Conservation (phyloP, 2,888 invertebrate genomes). For the Ethmia dodecea region DNA sequence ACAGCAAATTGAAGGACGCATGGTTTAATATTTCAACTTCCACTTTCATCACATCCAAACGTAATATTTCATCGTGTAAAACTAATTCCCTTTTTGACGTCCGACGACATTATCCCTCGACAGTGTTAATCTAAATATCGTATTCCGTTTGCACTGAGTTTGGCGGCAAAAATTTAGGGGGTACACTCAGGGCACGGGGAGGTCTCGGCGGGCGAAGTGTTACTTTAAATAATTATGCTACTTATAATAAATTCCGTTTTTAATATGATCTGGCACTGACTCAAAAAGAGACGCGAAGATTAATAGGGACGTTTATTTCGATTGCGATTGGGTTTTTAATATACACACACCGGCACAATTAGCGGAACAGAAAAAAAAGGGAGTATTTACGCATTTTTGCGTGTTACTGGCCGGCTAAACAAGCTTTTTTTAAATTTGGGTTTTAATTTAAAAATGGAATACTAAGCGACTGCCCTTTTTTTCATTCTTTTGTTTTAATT, state of each 20-base stretch:
- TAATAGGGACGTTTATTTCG: background rate
- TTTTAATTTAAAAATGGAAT: no score
- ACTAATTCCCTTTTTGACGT: constrained; percentile 43
- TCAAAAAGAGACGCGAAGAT: no score
- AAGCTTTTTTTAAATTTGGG: no score
- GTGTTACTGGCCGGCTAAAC: no score
- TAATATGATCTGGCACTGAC: constrained; percentile 57
- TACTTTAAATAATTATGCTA: constrained; percentile 67
- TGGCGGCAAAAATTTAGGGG: constrained; percentile 58
- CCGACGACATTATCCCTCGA: constrained; percentile 27
- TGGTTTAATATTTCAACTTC: background rate
- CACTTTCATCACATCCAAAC: constrained; percentile 12
- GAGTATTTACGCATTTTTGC: no score
- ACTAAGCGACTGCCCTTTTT: no score
- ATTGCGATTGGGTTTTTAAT: no score
- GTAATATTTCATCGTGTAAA: constrained; percentile 35
- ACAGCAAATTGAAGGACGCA: background rate
- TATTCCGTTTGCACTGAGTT: constrained; percentile 63
- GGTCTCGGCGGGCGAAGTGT: constrained; percentile 32
- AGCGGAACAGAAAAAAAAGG: no score
- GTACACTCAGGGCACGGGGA: no score
- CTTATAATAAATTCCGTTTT: constrained; percentile 73
- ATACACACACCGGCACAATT: no score
- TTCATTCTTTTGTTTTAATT: no score
- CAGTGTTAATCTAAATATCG: constrained; percentile 64